Evolutionary conservation across 64 coral and sea anemone species (phyloP).

Genomic region (Catalaphyllia jardinei): DNA sequence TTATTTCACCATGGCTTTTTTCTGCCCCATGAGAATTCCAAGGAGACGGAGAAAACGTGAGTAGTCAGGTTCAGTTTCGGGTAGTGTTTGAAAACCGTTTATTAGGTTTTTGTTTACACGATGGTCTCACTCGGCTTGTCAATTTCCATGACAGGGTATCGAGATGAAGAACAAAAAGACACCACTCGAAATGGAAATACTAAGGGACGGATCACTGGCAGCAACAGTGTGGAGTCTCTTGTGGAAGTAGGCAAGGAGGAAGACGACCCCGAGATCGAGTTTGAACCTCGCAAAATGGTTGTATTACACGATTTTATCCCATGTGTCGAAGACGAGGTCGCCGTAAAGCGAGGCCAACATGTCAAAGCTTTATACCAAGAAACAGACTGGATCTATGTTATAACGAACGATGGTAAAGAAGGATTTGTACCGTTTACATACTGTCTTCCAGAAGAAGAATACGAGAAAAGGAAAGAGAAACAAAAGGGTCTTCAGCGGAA

Average conservation of each 20-base stretch:
- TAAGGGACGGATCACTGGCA: slow-evolving; percentile 46
- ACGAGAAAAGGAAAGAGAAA: slow-evolving; percentile 84
- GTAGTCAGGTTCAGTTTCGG: slow-evolving; percentile 6
- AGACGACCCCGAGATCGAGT: slow-evolving; percentile 57
- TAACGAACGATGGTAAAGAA: slow-evolving; percentile 73
- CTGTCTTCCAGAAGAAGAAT: slow-evolving; percentile 81
- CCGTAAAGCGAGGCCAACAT: slow-evolving; percentile 81
- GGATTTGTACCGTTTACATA: slow-evolving; percentile 96
- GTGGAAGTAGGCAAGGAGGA: slow-evolving; percentile 27
- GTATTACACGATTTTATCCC: slow-evolving; percentile 94
- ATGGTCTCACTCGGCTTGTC: neutral
- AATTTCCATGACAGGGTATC: slow-evolving; percentile 64
- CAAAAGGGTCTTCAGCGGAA: slow-evolving; percentile 49
- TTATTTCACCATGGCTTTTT: slow-evolving; percentile 58
- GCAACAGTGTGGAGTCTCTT: slow-evolving; percentile 71
- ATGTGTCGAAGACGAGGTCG: slow-evolving; percentile 93
- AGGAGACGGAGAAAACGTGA: slow-evolving; percentile 64
- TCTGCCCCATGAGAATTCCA: slow-evolving; percentile 70
- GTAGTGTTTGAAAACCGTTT: slow-evolving; percentile 6
- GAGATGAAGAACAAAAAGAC: slow-evolving; percentile 50
- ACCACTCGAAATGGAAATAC: slow-evolving; percentile 56
- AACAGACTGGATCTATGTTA: slow-evolving; percentile 90
- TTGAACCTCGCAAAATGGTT: slow-evolving; percentile 91
- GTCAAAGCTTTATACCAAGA: slow-evolving; percentile 93
- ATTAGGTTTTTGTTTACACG: slow-evolving; percentile 64